These are phyloP conservation scores for Heteromyza rotundicornis DNA, from an alignment of 2,888 invertebrate species.

Conservation along the genomic window DNA sequence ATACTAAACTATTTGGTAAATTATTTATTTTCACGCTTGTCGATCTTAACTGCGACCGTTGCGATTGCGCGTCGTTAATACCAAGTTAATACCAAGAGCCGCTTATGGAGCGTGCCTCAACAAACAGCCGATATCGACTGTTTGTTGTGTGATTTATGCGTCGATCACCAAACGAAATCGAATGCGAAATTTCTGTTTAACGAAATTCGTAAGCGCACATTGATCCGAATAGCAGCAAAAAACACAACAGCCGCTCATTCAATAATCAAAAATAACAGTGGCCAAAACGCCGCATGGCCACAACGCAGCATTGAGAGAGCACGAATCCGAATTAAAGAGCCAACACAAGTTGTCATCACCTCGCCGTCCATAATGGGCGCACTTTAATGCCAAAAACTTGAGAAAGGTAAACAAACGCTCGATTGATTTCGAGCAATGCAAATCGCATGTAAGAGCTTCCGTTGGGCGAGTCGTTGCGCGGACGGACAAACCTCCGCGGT, in stretches of 20 bases:
- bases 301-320: background rate
- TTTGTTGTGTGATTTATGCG: background rate
- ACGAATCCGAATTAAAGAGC: background rate
- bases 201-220: too few species aligned
- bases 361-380: background rate
- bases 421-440: too few species aligned
- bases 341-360: too few species aligned
- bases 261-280: background rate
- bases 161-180: background rate
- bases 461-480: background rate
- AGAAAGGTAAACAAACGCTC: slow-evolving; percentile 8
- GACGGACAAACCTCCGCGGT: background rate
- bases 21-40: too few species aligned
- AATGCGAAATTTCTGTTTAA: too few species aligned
- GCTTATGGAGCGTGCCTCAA: too few species aligned
- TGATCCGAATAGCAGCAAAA: background rate
- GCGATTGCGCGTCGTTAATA: too few species aligned
- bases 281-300: background rate
- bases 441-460: too few species aligned
- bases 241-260: background rate
- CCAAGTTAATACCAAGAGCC: too few species aligned
- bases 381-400: background rate
- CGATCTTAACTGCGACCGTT: too few species aligned
- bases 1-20: too few species aligned
- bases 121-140: too few species aligned